Evolutionary conservation across 2,888 invertebrate genomes (phyloP), one percentile per base, ranked within the genome.

Genomic region (Drosophila gaucha): DNA sequence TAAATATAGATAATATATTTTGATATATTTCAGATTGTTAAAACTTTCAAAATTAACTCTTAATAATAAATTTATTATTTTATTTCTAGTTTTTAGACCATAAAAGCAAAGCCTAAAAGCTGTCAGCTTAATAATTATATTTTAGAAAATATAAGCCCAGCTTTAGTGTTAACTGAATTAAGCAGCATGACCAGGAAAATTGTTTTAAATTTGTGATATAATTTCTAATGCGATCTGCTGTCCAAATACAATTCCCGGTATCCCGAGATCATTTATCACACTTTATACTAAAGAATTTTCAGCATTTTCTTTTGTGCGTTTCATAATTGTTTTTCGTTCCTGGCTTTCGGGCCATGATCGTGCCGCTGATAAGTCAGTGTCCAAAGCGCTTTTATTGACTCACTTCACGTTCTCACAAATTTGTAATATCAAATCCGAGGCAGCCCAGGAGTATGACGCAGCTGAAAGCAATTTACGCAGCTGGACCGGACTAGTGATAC

Each of bases 401-500:
- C 50, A 36, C 38, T 36, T 30, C 38, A 47, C 41, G 24, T 63
- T 56, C 51, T 56, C 43, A 47, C 26, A 47, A 41, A 46, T 66
- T 46, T 38, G 26, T 50, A 18, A 9, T 41, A 60, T 35, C 39
- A 38, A 47, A 74, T 54, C 63, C 36, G 36, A 54, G 39, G 56
- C 62, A 46, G 46, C 36, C 41, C 57, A 41, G 60, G 14, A 36
- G 50, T 28, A 56, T 74, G 74, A 76, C 72, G 55, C 57, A 62
- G 74, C 76, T 41, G 35, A 76, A 75, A 60, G n/a, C 49, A 60
- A 78, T 74, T 58, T 78, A 66, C 71, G 47, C 76, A 76, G 78
- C 75, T 74, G 67, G 75, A 64, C 55, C 63, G 58, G 38, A 30
- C 18, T 26, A 16, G 36, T 46, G 24, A 55, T 43, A 14, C 4